Evolutionary conservation across 2,797 vertebrate species (phyloP), one percentile per base, ranked within the genome.

Genomic region (Cichlasoma orientale): DNA sequence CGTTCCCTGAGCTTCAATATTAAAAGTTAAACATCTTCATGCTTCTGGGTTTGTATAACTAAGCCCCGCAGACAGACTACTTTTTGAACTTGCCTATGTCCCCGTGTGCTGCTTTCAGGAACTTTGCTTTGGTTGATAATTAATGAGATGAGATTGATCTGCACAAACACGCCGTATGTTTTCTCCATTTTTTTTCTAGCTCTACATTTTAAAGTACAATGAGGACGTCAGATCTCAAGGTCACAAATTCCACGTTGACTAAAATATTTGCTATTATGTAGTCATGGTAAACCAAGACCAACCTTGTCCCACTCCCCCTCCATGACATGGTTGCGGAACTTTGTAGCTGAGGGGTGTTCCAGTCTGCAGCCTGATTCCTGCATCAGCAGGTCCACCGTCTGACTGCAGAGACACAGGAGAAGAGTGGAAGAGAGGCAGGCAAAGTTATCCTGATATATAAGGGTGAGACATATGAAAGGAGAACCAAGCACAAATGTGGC

Each of bases 221-320:
- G 47, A 1, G 1, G 3, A 56, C 8, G 27, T 33, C 3, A 53
- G 36, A 68, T 58, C 66, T 25, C 19, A 47, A 55, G 8, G 10
- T 54, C 52, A 57, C 21, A 21, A 38, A 52, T 69, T 63, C n/a
- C 47, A 21, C 25, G 19, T 63, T 44, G 23, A 31, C 74, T 25
- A 68, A 36, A 69, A 58, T 38, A 56, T 7, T 53, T 73, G 12
- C n/a, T 58, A 16, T 75, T 70, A 72, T 36, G 70, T 72, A 77
- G 78, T 52, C 70, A 77, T 69, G 44, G 77, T 59, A 76, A 82
- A 63, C 19, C 29, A 36, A 68, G 47, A 87, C 95, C 92, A 93
- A 99, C 98, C 98, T 99, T 99, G 95, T 99, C 98, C 98, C 98
- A 99, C 95, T 99, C 98, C 93, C 98, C 98, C 94, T 99, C 98